Evolutionary conservation across 2,797 vertebrate species (phyloP), one percentile per base, ranked within the genome.

Genomic region (Coregonus ussuriensis): DNA sequence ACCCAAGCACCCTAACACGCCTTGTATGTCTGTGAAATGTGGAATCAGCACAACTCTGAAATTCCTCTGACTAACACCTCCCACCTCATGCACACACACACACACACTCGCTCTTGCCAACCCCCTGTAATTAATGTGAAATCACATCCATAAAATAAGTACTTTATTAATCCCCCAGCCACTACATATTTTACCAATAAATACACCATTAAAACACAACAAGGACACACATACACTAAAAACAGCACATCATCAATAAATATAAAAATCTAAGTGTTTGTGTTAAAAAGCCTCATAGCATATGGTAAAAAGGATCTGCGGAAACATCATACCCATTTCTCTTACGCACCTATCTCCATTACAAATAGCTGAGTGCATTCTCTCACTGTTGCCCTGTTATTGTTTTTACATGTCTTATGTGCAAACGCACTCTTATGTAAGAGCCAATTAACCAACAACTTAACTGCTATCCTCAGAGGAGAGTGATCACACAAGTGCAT

Each of bases 341-440:
- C 25, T 25, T 25, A 25, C 25, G 25, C 25, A 25, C 25, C 77
- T 76, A 74, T 89, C 91, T 89, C 87, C 88, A 91, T 89, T 89
- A 89, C 89, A 91, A 91, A 92, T 91, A 92, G 91, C 92, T 91
- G 91, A 91, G 91, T 89, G 91, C 89, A 87, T 86, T 91, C 88
- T 90, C 85, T 89, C 87, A 87, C 85, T 88, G 86, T 88, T 88
- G 77, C 85, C 87, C 89, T 88, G 85, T 89, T 93, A 90, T 92
- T 92, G 92, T 92, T 92, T 92, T 91, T 92, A 91, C 91, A 91
- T 89, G 89, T 91, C 89, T 91, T 91, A 86, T 92, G 91, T 93
- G 88, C 88, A 88, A 89, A 85, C 83, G 82, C 83, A 87, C 87
- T 89, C 84, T 92, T 91, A 92, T 90, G 90, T 90, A 91, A 93